Base-by-base conservation (phyloP, 2,888 invertebrate species). In the Stratiomys singularior region DNA sequence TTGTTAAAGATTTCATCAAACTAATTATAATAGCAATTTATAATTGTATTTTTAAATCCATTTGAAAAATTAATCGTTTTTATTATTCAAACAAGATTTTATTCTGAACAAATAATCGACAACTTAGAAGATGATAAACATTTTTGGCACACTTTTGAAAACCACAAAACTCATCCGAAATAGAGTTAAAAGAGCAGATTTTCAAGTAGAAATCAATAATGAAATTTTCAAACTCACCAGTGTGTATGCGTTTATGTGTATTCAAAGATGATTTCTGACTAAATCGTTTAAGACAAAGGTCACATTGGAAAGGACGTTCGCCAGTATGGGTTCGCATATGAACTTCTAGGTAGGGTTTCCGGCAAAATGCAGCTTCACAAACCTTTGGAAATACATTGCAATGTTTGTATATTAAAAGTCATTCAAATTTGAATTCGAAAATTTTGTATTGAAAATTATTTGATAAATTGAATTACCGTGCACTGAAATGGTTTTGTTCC, bases 401-500 rank as follows among this genome's bases (percentile, higher is more conserved):
- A 67, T 21, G 56, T n/a, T 18, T n/a, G n/a, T n/a, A n/a, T n/a
- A n/a, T n/a, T n/a, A n/a, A n/a, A n/a, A n/a, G n/a, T 44, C 9
- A 15, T 44, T 44, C 0, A 44, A 44, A 44, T 44, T 0, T 44
- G 9, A 44, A 44, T 11, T 11, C n/a, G n/a, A n/a, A n/a, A n/a
- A n/a, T n/a, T n/a, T n/a, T n/a, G n/a, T n/a, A n/a, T n/a, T n/a
- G n/a, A n/a, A n/a, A n/a, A n/a, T n/a, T n/a, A n/a, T n/a, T n/a
- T n/a, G n/a, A n/a, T n/a, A n/a, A n/a, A n/a, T n/a, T n/a, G n/a
- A n/a, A 78, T 81, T 82, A 83, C 83, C 81, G 92, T 92, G 88
- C 94, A 94, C 84, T 92, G 92, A 87, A 93, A 94, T 80, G 94
- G 94, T 86, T 94, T 94, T 85, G 92, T 92, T 82, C 93, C 92